Base-by-base conservation (phyloP, 2,888 invertebrate genomes). In the Laothoe populi region DNA sequence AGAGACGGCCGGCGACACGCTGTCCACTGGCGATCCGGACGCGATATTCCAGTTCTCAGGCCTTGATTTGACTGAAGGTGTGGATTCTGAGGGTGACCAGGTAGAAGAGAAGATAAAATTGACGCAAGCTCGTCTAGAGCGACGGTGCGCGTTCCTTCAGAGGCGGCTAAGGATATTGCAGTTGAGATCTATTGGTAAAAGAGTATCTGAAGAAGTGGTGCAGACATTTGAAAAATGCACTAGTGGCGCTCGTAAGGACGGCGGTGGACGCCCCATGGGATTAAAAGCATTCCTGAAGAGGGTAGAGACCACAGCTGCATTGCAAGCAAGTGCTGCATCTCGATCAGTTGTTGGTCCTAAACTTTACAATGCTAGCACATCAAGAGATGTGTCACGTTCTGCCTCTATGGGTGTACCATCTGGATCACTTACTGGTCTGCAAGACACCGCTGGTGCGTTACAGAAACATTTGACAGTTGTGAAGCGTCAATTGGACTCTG, bases 401-500 rank as follows among this genome's bases (percentile, higher is more conserved):
- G 96, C 96, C 10, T 81, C 87, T 44, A 74, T 91, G 60, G 91
- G 92, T 0, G 84, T 92, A 69, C 74, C 90, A 86, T 97, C 76
- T 91, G 97, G 82, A 93, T 96, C 85, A 86, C 94, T 91, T 94
- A 95, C 73, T 93, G 96, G 86, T 76, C 94, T 97, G 68, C 95
- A 95, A 68, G 95, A 94, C 66, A 95, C 96, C 0, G 94, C 96
- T 0, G 96, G 97, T 19, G 94, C 96, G 19, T 84, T 98, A 66
- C 93, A 95, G 58, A 94, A 95, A 0, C 96, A 97, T 82, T 86
- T 98, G 70, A 94, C 95, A 26, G 93, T 96, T 67, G 94, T 97
- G 62, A 96, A 97, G 81, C 93, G 94, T 64, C 95, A 95, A 74
- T 93, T 97, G 68, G 98, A 99, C 86, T 98, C 98, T 0, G 98